Evolutionary conservation across 1,140 invertebrate genomes (phyloP).

Genomic region (Acromyrmex charruanus): DNA sequence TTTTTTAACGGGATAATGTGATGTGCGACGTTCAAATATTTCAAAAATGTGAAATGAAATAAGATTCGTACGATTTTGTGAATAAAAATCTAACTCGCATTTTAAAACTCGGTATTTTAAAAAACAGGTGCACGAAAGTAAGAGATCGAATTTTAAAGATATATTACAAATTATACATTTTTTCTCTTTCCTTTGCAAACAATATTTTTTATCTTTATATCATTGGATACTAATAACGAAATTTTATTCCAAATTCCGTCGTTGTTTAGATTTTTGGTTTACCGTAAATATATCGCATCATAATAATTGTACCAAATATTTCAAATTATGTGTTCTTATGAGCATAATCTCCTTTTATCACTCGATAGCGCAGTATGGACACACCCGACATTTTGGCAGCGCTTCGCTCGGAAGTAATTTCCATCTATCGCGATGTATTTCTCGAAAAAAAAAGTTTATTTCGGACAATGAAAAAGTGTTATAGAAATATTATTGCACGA

Average conservation of each 20-base stretch:
- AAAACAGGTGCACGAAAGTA: neutral
- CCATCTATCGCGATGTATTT: slow-evolving; percentile 19
- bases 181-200: neutral
- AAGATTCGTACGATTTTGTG: neutral
- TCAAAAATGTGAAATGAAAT: neutral
- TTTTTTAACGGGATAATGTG: neutral
- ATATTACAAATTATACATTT: slow-evolving; percentile 7
- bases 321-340: neutral
- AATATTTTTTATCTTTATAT: neutral
- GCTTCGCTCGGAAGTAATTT: slow-evolving; percentile 31
- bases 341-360: slow-evolving; percentile 59
- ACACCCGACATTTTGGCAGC: slow-evolving; percentile 37
- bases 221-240: neutral
- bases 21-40: neutral
- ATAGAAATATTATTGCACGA: neutral
- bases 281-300: neutral
- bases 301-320: slow-evolving; percentile 11
- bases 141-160: neutral
- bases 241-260: neutral
- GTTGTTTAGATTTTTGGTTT: neutral
- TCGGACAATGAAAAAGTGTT: neutral
- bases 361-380: slow-evolving; percentile 43
- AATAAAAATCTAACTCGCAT: neutral
- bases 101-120: neutral
- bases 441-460: neutral